Percentiles rank a stretch among this genome's conserved stretches.
phyloP scores from a whole-genome alignment of 2,888 invertebrate genomes.

The Lasius fuliginosus region DNA sequence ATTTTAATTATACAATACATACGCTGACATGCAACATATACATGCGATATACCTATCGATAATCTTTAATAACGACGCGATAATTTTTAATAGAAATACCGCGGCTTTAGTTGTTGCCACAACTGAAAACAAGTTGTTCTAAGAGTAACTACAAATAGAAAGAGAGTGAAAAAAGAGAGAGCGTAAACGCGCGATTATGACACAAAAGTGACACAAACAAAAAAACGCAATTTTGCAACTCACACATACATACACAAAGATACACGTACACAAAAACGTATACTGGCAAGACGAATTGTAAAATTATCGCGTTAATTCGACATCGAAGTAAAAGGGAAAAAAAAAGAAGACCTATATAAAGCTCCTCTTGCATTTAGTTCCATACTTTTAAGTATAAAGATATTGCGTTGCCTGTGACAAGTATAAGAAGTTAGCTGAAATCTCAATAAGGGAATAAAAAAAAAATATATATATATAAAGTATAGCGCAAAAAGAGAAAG shows the following conservation, averaged over 20 bases:
- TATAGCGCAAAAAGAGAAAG: background rate
- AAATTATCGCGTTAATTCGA: constrained; percentile 55
- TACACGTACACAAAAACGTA: constrained; percentile 34
- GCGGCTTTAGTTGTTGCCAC: constrained; percentile 67
- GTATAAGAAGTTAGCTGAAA: constrained; percentile 62
- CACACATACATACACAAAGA: background rate
- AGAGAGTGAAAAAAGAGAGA: background rate
- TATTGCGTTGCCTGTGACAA: constrained; percentile 55
- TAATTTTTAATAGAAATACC: constrained; percentile 72
- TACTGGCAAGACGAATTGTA: constrained; percentile 11
- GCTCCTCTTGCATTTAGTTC: constrained; percentile 66
- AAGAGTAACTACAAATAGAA: constrained; percentile 63
- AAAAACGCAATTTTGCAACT: background rate
- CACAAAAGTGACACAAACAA: background rate
- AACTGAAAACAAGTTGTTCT: constrained; percentile 69
- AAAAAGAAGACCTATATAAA: constrained; percentile 44
- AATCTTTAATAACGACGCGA: constrained; percentile 70
- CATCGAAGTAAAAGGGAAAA: constrained; percentile 6
- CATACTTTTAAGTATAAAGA: constrained; percentile 64
- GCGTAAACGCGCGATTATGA: constrained; percentile 31
- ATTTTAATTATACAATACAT: constrained; percentile 56
- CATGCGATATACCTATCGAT: constrained; percentile 70
- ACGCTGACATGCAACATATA: background rate
- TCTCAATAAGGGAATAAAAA: constrained; percentile 58
- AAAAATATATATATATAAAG: constrained; percentile 45